Percentiles rank a stretch among this genome's conserved stretches.
Conservation (phyloP, 2,888 invertebrate species). For the Pammene aurita region DNA sequence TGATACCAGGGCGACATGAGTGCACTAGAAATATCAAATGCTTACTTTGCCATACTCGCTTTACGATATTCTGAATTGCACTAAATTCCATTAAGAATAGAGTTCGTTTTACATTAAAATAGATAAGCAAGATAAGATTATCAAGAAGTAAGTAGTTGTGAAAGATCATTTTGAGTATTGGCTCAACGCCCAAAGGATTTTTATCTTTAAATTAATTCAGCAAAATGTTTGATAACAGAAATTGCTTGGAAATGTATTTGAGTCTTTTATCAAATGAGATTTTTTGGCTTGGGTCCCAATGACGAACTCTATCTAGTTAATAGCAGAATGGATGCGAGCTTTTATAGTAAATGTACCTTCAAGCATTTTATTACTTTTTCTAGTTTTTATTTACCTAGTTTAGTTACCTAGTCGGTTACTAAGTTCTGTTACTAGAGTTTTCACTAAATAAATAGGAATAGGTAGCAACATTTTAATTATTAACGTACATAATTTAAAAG, state of each 20-base stretch:
- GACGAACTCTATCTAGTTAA: not conserved
- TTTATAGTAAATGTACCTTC: too few species aligned
- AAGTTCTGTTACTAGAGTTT: too few species aligned
- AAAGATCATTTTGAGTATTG: constrained; percentile 27
- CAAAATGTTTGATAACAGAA: constrained; percentile 29
- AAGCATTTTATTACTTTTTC: too few species aligned
- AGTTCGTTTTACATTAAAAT: not conserved
- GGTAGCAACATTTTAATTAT: too few species aligned
- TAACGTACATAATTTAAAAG: too few species aligned
- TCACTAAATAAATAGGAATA: too few species aligned
- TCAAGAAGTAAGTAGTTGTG: not conserved
- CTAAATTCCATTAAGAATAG: not conserved
- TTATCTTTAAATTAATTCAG: constrained; percentile 30
- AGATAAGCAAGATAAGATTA: not conserved
- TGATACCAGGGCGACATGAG: constrained; percentile 24
- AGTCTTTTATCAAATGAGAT: constrained; percentile 18
- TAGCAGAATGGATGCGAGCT: not conserved
- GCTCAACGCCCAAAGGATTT: constrained; percentile 27
- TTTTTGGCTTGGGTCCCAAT: constrained; percentile 17
- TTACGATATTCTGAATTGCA: not conserved
- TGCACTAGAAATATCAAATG: constrained; percentile 17
- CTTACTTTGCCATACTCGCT: constrained; percentile 4
- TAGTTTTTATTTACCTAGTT: too few species aligned
- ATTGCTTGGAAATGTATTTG: constrained; percentile 17
- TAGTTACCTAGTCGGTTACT: too few species aligned